phyloP scores from a whole-genome alignment of 2,797 vertebrate species.

The Centroberyx gerrardi region DNA sequence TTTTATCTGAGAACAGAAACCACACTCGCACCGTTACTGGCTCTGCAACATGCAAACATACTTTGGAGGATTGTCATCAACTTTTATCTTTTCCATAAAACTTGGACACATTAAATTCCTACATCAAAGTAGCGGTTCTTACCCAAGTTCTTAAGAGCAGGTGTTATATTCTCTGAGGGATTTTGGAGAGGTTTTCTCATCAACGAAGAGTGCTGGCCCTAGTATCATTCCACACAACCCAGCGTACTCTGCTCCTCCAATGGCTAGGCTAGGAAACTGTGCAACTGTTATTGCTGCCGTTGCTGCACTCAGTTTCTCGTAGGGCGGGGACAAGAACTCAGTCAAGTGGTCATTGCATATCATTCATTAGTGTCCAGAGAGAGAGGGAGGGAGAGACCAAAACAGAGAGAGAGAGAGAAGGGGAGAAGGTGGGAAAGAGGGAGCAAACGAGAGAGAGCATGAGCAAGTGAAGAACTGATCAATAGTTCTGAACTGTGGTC shows the following conservation, averaged over 20 bases:
- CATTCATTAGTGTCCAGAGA: slow-evolving; percentile 63
- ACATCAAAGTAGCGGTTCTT: slow-evolving; percentile 39
- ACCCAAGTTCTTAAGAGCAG: slow-evolving; percentile 45
- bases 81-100: slow-evolving; percentile 7
- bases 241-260: slow-evolving; percentile 39
- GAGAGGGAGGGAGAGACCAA: slow-evolving; percentile 38
- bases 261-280: slow-evolving; percentile 46
- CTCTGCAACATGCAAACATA: background rate
- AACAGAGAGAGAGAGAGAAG: slow-evolving; percentile 23
- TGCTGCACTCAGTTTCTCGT: slow-evolving; percentile 43
- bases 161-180: slow-evolving; percentile 16
- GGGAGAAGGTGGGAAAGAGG: slow-evolving; percentile 37
- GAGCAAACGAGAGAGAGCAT: slow-evolving; percentile 7
- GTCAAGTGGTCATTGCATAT: slow-evolving; percentile 72
- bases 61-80: background rate
- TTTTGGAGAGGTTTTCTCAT: slow-evolving; percentile 9
- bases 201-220: background rate
- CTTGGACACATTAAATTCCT: background rate
- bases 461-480: slow-evolving; percentile 32
- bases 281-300: slow-evolving; percentile 22
- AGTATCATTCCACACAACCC: slow-evolving; percentile 11
- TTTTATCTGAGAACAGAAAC: background rate
- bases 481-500: slow-evolving; percentile 30
- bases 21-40: background rate
- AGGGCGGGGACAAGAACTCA: slow-evolving; percentile 65